These are phyloP conservation scores for Nemurella pictetii DNA, from an alignment of 2,888 invertebrate species.

Conservation along the genomic window DNA sequence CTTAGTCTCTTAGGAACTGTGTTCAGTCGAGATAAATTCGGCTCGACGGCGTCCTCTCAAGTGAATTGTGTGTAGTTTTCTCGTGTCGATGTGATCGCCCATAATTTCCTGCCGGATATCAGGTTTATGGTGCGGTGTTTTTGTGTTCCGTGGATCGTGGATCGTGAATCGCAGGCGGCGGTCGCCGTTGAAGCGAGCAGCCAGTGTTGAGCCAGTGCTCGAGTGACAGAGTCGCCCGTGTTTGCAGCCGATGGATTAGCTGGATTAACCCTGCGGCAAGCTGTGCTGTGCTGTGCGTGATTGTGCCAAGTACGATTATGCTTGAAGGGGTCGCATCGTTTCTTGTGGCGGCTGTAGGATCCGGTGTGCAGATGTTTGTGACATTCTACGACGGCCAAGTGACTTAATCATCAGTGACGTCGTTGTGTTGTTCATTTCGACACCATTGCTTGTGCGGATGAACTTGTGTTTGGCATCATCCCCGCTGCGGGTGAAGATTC, in stretches of 20 bases:
- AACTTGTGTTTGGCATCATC: background rate
- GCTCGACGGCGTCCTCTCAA: background rate
- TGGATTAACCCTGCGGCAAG: too few species aligned
- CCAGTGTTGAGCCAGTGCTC: background rate
- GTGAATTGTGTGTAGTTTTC: background rate
- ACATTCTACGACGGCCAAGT: background rate
- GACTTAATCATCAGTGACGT: background rate
- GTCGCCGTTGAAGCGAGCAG: too few species aligned
- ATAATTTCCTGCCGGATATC: slow-evolving; percentile 18
- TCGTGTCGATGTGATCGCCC: background rate
- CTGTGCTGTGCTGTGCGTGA: too few species aligned
- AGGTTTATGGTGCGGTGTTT: background rate
- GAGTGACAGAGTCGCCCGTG: background rate
- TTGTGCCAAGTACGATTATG: background rate
- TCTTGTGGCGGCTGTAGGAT: background rate
- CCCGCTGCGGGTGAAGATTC: background rate
- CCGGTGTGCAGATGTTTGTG: background rate
- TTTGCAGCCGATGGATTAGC: background rate
- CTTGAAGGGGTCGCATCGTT: background rate
- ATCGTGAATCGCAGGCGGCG: background rate
- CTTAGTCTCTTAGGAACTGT: too few species aligned
- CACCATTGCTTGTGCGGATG: too few species aligned
- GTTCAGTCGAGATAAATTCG: too few species aligned
- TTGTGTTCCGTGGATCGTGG: background rate
- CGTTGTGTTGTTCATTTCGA: too few species aligned